Conservation (phyloP, 2,888 invertebrate genomes). For the Diarsia dahlii region DNA sequence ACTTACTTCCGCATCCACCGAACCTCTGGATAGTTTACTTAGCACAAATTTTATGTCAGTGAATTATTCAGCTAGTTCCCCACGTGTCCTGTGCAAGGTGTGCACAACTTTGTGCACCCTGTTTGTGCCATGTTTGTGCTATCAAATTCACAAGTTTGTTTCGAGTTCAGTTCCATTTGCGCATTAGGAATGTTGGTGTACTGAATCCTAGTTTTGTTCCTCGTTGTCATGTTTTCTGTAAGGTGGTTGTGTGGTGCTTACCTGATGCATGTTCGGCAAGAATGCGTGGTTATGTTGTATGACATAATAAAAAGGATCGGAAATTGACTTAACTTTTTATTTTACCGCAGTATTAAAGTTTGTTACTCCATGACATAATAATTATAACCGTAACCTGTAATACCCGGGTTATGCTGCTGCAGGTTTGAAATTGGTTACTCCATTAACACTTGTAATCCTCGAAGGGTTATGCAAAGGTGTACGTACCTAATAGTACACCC, state of each 20-base stretch:
- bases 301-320: neutral
- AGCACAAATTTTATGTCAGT: conserved; percentile 61
- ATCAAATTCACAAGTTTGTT: conserved; percentile 59
- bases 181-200: conserved; percentile 28
- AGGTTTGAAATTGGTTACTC: too few relatives aligned
- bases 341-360: too few relatives aligned
- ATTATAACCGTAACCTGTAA: too few relatives aligned
- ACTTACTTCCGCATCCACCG: conserved; percentile 28
- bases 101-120: conserved; percentile 57
- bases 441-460: too few relatives aligned
- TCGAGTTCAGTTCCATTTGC: conserved; percentile 58
- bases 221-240: conserved; percentile 21
- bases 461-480: too few relatives aligned
- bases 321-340: neutral
- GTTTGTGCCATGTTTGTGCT: conserved; percentile 51
- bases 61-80: conserved; percentile 61
- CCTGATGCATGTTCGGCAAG: neutral
- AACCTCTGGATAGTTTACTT: conserved; percentile 56
- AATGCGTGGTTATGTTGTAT: neutral
- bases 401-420: too few relatives aligned
- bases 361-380: too few relatives aligned
- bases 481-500: too few relatives aligned
- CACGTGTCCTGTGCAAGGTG: conserved; percentile 44
- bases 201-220: conserved; percentile 15
- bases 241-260: neutral